Conservation (phyloP, 2,797 vertebrate genomes). For the Ctenopoma multispine region DNA sequence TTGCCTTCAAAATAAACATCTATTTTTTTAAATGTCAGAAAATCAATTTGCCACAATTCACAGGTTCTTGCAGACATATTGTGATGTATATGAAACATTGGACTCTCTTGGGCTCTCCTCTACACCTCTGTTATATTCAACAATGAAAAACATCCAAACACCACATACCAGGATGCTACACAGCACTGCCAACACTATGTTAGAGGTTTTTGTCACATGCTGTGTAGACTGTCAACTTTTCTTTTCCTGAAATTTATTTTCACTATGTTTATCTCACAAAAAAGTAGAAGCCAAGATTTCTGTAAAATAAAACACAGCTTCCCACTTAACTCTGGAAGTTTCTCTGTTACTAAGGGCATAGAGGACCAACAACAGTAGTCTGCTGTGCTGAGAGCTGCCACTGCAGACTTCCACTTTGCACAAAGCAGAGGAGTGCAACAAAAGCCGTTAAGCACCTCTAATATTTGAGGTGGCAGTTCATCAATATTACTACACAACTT, state of each 20-base stretch:
- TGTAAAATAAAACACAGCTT: neutral
- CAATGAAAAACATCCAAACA: constrained; percentile 16
- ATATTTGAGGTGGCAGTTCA: constrained; percentile 82
- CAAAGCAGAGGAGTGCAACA: constrained; percentile 60
- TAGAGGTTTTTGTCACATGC: constrained; percentile 20
- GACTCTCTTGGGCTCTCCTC: constrained; percentile 15
- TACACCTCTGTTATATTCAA: constrained; percentile 13
- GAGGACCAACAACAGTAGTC: constrained; percentile 24
- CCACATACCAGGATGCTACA: constrained; percentile 8
- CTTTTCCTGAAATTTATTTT: constrained; percentile 25
- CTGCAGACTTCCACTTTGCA: constrained; percentile 39
- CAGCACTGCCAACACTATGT: constrained; percentile 18
- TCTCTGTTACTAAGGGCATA: constrained; percentile 32
- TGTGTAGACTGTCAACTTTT: constrained; percentile 27
- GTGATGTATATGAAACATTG: constrained; percentile 14
- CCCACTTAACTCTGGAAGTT: constrained; percentile 20
- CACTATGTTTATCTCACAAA: constrained; percentile 24
- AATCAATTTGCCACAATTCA: constrained; percentile 63
- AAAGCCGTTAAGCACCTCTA: constrained; percentile 79
- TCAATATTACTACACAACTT: constrained; percentile 77
- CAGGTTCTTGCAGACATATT: constrained; percentile 42
- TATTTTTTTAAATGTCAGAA: constrained; percentile 42
- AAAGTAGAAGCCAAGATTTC: neutral
- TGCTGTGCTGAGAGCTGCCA: constrained; percentile 50
- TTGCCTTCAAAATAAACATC: constrained; percentile 47